Conservation (phyloP, 2,113 vertebrate species). For the Odobenus rosmarus region DNA sequence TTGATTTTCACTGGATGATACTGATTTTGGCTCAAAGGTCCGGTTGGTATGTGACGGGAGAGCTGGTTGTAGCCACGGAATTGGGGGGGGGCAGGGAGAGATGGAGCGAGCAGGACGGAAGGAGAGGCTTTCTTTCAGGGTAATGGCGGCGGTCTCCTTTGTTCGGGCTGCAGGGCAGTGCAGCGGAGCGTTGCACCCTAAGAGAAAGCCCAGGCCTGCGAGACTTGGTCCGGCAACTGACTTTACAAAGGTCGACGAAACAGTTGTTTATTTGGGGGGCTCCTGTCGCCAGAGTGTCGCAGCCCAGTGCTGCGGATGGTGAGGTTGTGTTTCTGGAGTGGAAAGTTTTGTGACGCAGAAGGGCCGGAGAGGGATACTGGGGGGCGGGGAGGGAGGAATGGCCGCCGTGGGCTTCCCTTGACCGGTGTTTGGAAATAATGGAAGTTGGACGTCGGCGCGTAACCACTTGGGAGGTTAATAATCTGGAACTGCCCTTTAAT, state of each 20-base stretch:
- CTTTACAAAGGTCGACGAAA: not conserved
- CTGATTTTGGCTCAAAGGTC: accelerated
- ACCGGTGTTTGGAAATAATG: not conserved
- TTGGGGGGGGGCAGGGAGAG: too few species aligned
- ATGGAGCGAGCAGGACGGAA: too few species aligned
- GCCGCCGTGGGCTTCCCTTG: not conserved
- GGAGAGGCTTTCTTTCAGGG: too few species aligned
- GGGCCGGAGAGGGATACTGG: not conserved
- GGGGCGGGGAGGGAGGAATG: not conserved
- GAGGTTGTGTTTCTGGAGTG: not conserved
- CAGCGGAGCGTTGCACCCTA: accelerated
- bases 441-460: accelerated
- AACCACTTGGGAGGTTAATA: not conserved
- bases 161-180: not conserved
- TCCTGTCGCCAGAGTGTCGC: accelerated
- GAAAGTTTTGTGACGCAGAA: slow-evolving; percentile 70
- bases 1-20: accelerated
- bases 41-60: accelerated
- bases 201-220: not conserved
- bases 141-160: slow-evolving; percentile 17
- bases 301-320: accelerated
- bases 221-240: accelerated
- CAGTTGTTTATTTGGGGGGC: not conserved
- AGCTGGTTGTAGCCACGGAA: too few species aligned
- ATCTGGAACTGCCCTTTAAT: not conserved